These are phyloP conservation scores for Pasiphila rectangulata DNA, from an alignment of 2,888 invertebrate genomes.

Conservation along the genomic window DNA sequence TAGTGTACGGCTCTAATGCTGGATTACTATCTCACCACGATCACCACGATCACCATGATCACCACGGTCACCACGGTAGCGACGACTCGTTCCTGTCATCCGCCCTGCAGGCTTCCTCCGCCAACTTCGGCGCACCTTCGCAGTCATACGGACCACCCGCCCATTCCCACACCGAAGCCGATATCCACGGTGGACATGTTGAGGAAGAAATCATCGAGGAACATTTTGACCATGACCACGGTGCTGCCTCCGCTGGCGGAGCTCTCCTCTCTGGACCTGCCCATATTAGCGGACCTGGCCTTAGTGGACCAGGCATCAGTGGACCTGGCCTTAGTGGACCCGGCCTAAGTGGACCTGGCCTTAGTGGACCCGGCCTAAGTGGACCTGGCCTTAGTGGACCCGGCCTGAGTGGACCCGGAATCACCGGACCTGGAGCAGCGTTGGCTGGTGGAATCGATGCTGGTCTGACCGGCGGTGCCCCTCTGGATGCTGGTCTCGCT, in stretches of 20 bases:
- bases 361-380: conserved; percentile 2
- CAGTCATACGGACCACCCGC: conserved; percentile 53
- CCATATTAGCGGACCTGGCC: background rate
- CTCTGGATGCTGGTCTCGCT: conserved; percentile 16
- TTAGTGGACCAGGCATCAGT: conserved; percentile 6
- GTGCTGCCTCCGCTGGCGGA: background rate
- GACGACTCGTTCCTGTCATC: conserved; percentile 62
- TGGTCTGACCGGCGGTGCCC: conserved; percentile 15
- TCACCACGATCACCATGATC: too few relatives aligned
- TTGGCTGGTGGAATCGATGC: conserved; percentile 17
- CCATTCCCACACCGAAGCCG: conserved; percentile 26
- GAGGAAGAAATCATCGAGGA: conserved; percentile 33
- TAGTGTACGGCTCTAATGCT: conserved; percentile 60
- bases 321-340: conserved; percentile 7
- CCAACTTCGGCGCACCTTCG: conserved; percentile 63
- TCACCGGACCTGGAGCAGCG: conserved; percentile 12
- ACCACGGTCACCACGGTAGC: conserved; percentile 46
- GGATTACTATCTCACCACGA: conserved; percentile 52
- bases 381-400: conserved; percentile 12
- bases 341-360: conserved; percentile 1
- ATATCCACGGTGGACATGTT: conserved; percentile 18
- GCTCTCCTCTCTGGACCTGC: conserved; percentile 26
- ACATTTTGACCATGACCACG: conserved; percentile 23
- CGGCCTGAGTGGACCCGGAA: conserved; percentile 5
- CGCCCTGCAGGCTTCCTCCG: conserved; percentile 61